A percentile compares a stretch with the other conserved stretches of the same genome.
Conservation (phyloP, 1,140 invertebrate genomes). For the Conus ventricosus region DNA sequence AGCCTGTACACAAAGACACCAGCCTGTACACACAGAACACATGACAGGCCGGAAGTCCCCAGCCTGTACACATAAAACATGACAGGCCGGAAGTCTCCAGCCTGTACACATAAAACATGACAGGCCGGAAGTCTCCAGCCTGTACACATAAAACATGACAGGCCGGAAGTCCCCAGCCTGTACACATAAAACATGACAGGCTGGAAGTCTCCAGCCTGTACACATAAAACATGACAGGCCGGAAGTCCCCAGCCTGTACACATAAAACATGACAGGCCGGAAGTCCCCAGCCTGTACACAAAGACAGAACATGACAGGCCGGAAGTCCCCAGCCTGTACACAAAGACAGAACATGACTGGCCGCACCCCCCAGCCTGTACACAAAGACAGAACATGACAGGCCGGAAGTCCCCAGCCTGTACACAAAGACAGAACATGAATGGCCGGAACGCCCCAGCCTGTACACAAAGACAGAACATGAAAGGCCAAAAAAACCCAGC, state of each 20-base stretch:
- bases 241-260: neutral
- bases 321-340: neutral
- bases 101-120: neutral
- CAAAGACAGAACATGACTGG: no score
- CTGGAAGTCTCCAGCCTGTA: neutral
- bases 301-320: neutral
- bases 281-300: neutral
- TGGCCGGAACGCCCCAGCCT: neutral
- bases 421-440: no score
- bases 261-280: neutral
- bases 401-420: neutral
- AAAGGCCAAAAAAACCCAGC: neutral
- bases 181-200: neutral
- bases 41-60: no score
- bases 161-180: conserved; percentile 1
- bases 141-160: conserved; percentile 78
- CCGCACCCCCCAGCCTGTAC: no score
- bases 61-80: no score
- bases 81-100: neutral
- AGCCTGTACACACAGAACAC: neutral
- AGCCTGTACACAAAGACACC: neutral
- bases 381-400: conserved; percentile 76
- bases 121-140: neutral
- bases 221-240: conserved; percentile 73
- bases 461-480: conserved; percentile 77